These are phyloP conservation scores for Anorthoa munda DNA, from an alignment of 2,888 invertebrate genomes.

Conservation along the genomic window DNA sequence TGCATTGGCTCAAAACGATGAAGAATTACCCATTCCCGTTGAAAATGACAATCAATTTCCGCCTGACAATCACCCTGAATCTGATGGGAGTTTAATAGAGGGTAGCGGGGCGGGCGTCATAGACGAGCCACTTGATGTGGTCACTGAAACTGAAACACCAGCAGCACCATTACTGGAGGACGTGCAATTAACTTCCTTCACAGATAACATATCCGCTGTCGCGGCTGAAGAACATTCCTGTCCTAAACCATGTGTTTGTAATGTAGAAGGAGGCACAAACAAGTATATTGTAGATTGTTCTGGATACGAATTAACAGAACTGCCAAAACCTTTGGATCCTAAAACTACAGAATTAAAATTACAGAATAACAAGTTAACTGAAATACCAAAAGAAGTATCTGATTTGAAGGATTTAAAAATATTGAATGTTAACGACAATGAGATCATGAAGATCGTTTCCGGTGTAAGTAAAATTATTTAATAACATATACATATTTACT, in stretches of 20 bases:
- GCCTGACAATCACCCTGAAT: slow-evolving; percentile 79
- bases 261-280: slow-evolving; percentile 78
- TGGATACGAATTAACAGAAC: slow-evolving; percentile 85
- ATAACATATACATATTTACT: background rate
- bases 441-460: slow-evolving; percentile 80
- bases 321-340: slow-evolving; percentile 84
- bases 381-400: slow-evolving; percentile 83
- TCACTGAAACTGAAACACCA: slow-evolving; percentile 58
- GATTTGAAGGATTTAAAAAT: slow-evolving; percentile 80
- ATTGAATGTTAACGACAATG: slow-evolving; percentile 82
- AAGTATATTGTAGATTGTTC: slow-evolving; percentile 87
- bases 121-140: slow-evolving; percentile 73
- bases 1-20: slow-evolving; percentile 78
- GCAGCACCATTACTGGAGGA: slow-evolving; percentile 75
- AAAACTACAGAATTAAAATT: slow-evolving; percentile 83
- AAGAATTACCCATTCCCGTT: slow-evolving; percentile 81
- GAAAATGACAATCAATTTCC: slow-evolving; percentile 86
- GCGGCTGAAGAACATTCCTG: slow-evolving; percentile 71
- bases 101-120: slow-evolving; percentile 79
- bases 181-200: slow-evolving; percentile 68
- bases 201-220: slow-evolving; percentile 62
- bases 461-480: slow-evolving; percentile 80
- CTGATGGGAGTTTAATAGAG: slow-evolving; percentile 74
- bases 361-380: slow-evolving; percentile 84
- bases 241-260: slow-evolving; percentile 83